Conservation (phyloP, 2,797 vertebrate species). For the Sebastes vulpes region DNA sequence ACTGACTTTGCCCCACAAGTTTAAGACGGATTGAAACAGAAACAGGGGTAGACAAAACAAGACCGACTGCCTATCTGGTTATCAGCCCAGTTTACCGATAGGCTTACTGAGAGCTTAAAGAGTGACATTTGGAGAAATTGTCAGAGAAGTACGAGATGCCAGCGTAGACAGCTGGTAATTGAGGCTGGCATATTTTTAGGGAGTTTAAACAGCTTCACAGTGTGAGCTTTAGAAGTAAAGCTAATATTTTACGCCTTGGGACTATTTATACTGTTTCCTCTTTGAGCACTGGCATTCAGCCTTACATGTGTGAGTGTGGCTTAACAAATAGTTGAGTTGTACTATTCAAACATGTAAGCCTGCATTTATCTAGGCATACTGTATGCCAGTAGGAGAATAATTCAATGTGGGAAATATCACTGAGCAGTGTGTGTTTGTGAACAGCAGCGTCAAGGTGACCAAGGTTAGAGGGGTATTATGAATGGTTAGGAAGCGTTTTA, state of each 20-base stretch:
- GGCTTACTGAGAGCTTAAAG: slow-evolving; percentile 16
- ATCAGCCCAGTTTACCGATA: slow-evolving; percentile 24
- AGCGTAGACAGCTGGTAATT: slow-evolving; percentile 46
- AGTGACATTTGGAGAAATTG: slow-evolving; percentile 53
- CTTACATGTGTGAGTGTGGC: background rate
- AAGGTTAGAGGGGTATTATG: background rate
- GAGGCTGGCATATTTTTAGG: slow-evolving; percentile 47
- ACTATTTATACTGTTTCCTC: slow-evolving; percentile 24
- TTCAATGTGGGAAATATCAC: background rate
- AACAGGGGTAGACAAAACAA: slow-evolving; percentile 5
- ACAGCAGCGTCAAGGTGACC: background rate
- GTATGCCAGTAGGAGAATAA: background rate
- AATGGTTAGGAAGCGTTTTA: background rate
- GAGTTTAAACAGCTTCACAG: slow-evolving; percentile 38
- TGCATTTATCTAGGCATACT: background rate
- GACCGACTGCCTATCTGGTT: slow-evolving; percentile 7
- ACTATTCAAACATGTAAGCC: slow-evolving; percentile 5
- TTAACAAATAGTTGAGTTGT: background rate
- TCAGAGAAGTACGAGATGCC: slow-evolving; percentile 23
- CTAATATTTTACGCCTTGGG: slow-evolving; percentile 29
- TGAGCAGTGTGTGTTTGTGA: background rate
- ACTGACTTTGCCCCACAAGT: background rate
- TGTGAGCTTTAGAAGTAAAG: slow-evolving; percentile 13
- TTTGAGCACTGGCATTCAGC: slow-evolving; percentile 11
- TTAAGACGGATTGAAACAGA: slow-evolving; percentile 22